These are phyloP conservation scores for Takifugu flavidus DNA, from an alignment of 2,113 vertebrate species.

Conservation along the genomic window DNA sequence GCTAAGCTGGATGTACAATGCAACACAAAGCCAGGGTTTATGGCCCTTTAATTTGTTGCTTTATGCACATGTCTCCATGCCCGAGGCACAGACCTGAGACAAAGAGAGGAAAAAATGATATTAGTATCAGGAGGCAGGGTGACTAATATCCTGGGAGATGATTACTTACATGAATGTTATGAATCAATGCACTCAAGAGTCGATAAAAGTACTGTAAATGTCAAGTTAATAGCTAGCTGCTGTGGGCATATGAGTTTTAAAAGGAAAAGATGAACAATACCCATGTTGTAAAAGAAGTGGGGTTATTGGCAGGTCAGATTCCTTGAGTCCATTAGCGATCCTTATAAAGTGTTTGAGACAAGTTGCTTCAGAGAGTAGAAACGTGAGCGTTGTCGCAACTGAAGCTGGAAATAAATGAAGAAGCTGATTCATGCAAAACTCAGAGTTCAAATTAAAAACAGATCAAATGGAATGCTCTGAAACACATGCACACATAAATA, in stretches of 20 bases:
- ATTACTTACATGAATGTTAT: conserved; percentile 65
- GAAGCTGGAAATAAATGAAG: neutral
- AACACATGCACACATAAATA: conserved; percentile 3
- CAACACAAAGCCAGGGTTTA: conserved; percentile 63
- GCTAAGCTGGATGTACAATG: conserved; percentile 55
- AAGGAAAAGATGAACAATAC: conserved; percentile 69
- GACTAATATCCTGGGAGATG: conserved; percentile 61
- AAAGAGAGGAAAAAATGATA: conserved; percentile 67
- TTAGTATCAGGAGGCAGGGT: conserved; percentile 40
- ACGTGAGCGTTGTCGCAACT: conserved; percentile 8
- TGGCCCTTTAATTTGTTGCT: conserved; percentile 43
- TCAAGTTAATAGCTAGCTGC: conserved; percentile 62
- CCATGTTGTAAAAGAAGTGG: conserved; percentile 51
- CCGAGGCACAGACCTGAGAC: conserved; percentile 48
- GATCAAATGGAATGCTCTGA: neutral
- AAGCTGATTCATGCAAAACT: conserved; percentile 1
- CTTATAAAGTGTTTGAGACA: conserved; percentile 26
- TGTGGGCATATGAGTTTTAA: conserved; percentile 55
- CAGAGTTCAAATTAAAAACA: conserved; percentile 9
- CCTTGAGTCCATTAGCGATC: conserved; percentile 47
- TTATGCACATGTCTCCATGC: conserved; percentile 53
- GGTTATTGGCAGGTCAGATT: conserved; percentile 65
- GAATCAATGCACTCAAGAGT: conserved; percentile 67
- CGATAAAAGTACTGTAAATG: conserved; percentile 68
- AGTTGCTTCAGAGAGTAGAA: conserved; percentile 13